Evolutionary conservation across 2,888 invertebrate species (phyloP).

Genomic region (Drosophila mercatorum): DNA sequence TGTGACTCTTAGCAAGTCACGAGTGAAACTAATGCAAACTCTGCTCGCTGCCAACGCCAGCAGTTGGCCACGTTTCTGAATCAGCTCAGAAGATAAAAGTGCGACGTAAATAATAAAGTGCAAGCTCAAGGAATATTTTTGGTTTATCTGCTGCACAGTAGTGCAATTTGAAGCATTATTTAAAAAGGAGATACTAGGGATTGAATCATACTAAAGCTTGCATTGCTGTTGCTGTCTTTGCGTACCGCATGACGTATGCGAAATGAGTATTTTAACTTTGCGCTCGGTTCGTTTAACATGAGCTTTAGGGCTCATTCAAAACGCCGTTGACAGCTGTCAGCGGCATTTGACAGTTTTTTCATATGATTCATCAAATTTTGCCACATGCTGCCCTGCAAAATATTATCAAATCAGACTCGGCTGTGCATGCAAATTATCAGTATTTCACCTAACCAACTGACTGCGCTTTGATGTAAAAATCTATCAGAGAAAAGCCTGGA

Average conservation of each 20-base stretch:
- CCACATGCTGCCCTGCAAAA: slow-evolving; percentile 48
- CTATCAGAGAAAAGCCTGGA: slow-evolving; percentile 35
- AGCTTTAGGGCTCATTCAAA: slow-evolving; percentile 6
- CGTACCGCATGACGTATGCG: slow-evolving; percentile 61
- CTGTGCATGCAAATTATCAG: slow-evolving; percentile 24
- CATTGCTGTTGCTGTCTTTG: slow-evolving; percentile 6
- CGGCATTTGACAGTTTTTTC: slow-evolving; percentile 51
- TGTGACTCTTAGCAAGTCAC: background rate
- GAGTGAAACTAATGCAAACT: slow-evolving; percentile 11
- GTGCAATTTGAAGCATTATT: background rate
- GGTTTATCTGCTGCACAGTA: background rate
- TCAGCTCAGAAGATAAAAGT: slow-evolving; percentile 36
- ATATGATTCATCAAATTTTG: slow-evolving; percentile 63
- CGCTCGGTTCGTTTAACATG: slow-evolving; percentile 43
- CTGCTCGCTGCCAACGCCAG: background rate
- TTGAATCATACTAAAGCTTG: background rate
- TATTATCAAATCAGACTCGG: slow-evolving; percentile 57
- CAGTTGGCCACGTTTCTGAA: slow-evolving; percentile 27
- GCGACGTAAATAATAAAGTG: background rate
- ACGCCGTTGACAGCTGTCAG: slow-evolving; percentile 67
- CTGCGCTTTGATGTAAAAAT: slow-evolving; percentile 58
- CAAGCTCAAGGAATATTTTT: background rate
- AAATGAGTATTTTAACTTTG: slow-evolving; percentile 37
- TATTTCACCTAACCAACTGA: slow-evolving; percentile 53
- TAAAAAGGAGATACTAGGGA: background rate